A percentile compares a stretch with the other conserved stretches of the same genome.
Evolutionary conservation across 2,797 vertebrate species (phyloP).

Genomic region (Notamacropus eugenii): DNA sequence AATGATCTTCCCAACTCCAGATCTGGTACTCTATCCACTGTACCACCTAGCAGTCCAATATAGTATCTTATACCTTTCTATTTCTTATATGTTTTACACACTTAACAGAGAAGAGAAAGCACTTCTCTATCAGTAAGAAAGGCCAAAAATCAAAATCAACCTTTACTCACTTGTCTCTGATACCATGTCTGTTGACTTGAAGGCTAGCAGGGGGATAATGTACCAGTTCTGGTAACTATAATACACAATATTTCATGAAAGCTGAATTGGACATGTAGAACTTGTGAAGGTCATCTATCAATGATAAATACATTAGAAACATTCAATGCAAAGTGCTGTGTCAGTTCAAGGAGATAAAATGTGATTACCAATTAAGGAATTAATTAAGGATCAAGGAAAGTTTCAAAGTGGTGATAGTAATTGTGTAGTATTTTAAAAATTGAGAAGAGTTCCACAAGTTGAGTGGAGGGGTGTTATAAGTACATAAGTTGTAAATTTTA

Average conservation of each 20-base stretch:
- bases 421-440: too few species aligned
- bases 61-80: background rate
- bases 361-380: background rate
- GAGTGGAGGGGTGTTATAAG: conserved; percentile 9
- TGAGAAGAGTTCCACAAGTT: conserved; percentile 28
- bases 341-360: background rate
- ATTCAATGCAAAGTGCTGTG: background rate
- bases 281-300: background rate
- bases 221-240: background rate
- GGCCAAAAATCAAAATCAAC: background rate
- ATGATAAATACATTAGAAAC: background rate
- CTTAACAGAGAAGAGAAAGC: background rate
- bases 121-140: background rate
- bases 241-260: background rate
- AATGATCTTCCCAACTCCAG: too few species aligned
- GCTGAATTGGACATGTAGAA: background rate
- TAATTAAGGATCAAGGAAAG: background rate
- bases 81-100: background rate
- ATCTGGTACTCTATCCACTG: too few species aligned
- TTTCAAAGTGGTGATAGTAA: background rate
- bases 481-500: background rate
- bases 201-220: background rate
- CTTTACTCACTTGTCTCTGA: background rate
- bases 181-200: background rate
- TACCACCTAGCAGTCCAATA: too few species aligned